Percentiles rank a stretch among this genome's conserved stretches.
phyloP scores from a whole-genome alignment of 2,888 invertebrate species.

The Chloroclysta siterata region DNA sequence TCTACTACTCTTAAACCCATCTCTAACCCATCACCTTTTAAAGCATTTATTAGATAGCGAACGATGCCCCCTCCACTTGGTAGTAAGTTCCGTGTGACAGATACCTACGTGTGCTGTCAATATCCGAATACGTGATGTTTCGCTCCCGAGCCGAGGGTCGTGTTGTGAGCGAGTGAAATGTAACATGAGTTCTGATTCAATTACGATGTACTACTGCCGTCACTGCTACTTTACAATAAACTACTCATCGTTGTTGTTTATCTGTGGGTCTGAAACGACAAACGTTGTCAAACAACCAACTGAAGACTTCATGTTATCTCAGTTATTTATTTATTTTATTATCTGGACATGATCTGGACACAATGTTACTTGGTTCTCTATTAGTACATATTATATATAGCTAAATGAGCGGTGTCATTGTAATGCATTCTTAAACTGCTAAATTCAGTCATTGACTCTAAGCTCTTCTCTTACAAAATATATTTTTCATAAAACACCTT shows the following conservation, averaged over 20 bases:
- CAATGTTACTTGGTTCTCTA: too few relatives aligned
- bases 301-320: too few relatives aligned
- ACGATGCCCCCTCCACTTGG: conserved; percentile 4
- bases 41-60: neutral
- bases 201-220: conserved; percentile 1
- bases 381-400: too few relatives aligned
- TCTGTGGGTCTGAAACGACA: neutral
- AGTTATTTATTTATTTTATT: too few relatives aligned
- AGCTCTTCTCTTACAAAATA: too few relatives aligned
- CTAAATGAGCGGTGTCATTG: too few relatives aligned
- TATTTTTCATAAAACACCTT: too few relatives aligned
- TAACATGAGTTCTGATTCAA: conserved; percentile 23
- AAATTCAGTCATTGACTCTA: too few relatives aligned
- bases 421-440: too few relatives aligned
- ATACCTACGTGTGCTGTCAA: conserved; percentile 25
- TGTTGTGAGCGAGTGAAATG: conserved; percentile 8
- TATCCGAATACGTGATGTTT: conserved; percentile 30
- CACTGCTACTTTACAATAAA: neutral
- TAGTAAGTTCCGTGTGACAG: conserved; percentile 5
- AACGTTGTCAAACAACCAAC: neutral
- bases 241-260: neutral
- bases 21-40: neutral
- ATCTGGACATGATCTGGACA: too few relatives aligned
- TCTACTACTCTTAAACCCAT: too few relatives aligned
- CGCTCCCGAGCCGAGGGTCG: conserved; percentile 14